Conservation (phyloP, 2,888 invertebrate species). For the Philereme vetulata region DNA sequence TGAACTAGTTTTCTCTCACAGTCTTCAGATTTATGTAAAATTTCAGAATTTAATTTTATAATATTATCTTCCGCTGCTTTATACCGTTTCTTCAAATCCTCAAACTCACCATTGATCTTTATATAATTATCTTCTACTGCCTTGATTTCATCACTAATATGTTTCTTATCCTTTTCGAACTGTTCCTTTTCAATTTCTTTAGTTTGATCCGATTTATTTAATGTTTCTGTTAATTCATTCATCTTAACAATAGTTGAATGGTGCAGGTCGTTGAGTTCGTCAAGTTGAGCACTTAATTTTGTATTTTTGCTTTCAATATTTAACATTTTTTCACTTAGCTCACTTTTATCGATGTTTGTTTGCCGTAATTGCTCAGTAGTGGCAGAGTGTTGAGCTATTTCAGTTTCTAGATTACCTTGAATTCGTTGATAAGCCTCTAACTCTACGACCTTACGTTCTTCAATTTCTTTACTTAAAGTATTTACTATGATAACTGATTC, state of each 20-base stretch:
- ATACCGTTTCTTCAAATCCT: slow-evolving; percentile 36
- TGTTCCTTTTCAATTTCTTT: slow-evolving; percentile 14
- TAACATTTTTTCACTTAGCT: slow-evolving; percentile 35
- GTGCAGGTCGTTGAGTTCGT: slow-evolving; percentile 20
- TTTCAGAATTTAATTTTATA: slow-evolving; percentile 38
- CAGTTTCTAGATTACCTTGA: slow-evolving; percentile 18
- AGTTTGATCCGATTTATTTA: slow-evolving; percentile 16
- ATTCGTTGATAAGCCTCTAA: slow-evolving; percentile 17
- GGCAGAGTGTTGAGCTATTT: slow-evolving; percentile 20
- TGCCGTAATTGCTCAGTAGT: slow-evolving; percentile 22
- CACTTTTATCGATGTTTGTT: slow-evolving; percentile 22
- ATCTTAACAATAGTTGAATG: slow-evolving; percentile 19
- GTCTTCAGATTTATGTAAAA: slow-evolving; percentile 34
- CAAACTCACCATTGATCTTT: slow-evolving; percentile 38
- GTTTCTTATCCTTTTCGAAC: slow-evolving; percentile 27
- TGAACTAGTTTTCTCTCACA: slow-evolving; percentile 49
- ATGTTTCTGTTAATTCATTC: slow-evolving; percentile 25
- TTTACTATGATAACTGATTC: slow-evolving; percentile 10
- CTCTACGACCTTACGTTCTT: slow-evolving; percentile 13
- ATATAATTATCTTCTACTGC: slow-evolving; percentile 34
- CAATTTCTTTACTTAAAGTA: slow-evolving; percentile 10
- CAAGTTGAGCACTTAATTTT: slow-evolving; percentile 32
- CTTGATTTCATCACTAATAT: slow-evolving; percentile 35
- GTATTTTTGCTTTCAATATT: slow-evolving; percentile 36
- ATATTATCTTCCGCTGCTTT: slow-evolving; percentile 32